A percentile compares a stretch with the other conserved stretches of the same genome.
Conservation (phyloP, 2,888 invertebrate species). For the Apocheima hispidaria region DNA sequence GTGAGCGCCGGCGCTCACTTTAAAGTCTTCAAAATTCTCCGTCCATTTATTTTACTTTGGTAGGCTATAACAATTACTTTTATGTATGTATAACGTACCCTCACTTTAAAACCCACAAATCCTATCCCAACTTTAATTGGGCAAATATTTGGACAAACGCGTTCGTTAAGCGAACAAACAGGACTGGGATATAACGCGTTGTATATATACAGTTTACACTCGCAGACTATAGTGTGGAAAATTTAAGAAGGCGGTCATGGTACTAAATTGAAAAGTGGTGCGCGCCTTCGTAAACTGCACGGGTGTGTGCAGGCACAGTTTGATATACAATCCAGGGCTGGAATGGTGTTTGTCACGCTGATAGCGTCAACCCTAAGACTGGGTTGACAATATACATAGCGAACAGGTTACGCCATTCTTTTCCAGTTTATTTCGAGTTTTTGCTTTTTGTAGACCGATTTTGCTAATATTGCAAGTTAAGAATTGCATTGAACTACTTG, state of each 20-base stretch:
- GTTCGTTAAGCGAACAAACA: conserved; percentile 23
- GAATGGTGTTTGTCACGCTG: neutral
- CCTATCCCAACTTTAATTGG: conserved; percentile 11
- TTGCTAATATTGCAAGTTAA: too few relatives aligned
- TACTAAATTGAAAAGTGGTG: too few relatives aligned
- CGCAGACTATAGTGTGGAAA: too few relatives aligned
- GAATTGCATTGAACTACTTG: too few relatives aligned
- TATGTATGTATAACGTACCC: neutral
- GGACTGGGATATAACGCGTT: neutral
- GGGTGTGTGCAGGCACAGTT: neutral
- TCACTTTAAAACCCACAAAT: conserved; percentile 8
- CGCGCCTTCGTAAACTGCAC: too few relatives aligned
- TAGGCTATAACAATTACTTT: neutral
- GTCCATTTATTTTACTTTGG: too few relatives aligned
- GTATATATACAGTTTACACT: too few relatives aligned
- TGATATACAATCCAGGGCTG: conserved; percentile 1
- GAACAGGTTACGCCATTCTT: neutral
- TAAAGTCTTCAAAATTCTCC: too few relatives aligned
- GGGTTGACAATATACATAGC: neutral
- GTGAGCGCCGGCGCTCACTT: too few relatives aligned
- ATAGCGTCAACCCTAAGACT: conserved; percentile 1
- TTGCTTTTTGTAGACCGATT: too few relatives aligned
- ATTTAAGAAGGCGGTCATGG: too few relatives aligned
- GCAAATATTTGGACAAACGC: conserved; percentile 14
- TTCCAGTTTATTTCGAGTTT: too few relatives aligned